Percentiles rank a stretch among this genome's conserved stretches.
phyloP scores from a whole-genome alignment of 1,140 invertebrate genomes.

The Ylistrum balloti region DNA sequence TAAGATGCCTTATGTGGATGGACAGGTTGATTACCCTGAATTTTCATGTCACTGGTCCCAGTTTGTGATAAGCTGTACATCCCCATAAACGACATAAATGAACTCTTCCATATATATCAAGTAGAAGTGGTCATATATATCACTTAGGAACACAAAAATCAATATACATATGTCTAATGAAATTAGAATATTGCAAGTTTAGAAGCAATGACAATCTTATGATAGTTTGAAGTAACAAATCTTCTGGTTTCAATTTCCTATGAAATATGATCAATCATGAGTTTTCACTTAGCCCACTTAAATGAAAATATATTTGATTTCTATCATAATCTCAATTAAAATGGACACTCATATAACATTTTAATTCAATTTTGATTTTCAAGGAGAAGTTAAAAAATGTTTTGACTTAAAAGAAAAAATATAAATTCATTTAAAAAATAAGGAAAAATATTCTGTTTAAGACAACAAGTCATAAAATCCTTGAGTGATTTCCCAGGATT shows the following conservation, averaged over 20 bases:
- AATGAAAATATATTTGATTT: no score
- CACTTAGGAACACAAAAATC: background rate
- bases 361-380: no score
- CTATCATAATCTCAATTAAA: no score
- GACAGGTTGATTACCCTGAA: slow-evolving; percentile 32
- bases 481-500: background rate
- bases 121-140: background rate
- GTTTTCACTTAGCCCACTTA: background rate
- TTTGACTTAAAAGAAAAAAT: no score
- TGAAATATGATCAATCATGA: background rate
- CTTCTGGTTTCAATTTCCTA: background rate
- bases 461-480: background rate
- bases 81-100: background rate
- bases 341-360: no score
- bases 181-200: background rate
- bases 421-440: background rate
- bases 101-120: background rate
- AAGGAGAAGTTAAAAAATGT: no score
- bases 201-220: background rate
- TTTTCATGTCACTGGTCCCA: slow-evolving; percentile 9
- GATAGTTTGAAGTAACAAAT: background rate
- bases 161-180: background rate
- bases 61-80: background rate
- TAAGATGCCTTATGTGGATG: background rate
- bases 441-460: background rate